These are phyloP conservation scores for Pecten maximus DNA, from an alignment of 2,888 invertebrate genomes.

Conservation along the genomic window DNA sequence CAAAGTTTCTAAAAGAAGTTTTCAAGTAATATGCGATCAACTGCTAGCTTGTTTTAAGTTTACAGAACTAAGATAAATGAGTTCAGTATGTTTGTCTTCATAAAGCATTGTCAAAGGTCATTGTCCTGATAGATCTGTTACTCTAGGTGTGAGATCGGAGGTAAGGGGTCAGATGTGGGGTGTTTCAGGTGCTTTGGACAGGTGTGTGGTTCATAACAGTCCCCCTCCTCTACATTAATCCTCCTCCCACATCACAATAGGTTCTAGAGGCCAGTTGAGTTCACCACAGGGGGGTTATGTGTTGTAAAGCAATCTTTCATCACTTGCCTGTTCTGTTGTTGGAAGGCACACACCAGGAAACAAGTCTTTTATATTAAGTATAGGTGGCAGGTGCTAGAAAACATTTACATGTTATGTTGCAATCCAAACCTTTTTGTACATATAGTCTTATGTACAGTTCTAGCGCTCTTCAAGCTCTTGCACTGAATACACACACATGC, in stretches of 20 bases:
- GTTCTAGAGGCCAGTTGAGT: background rate
- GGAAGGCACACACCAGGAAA: conserved; percentile 4
- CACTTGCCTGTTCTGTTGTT: background rate
- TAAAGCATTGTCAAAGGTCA: background rate
- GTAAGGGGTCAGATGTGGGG: background rate
- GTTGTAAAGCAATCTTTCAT: conserved; percentile 6
- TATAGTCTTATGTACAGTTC: background rate
- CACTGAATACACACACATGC: background rate
- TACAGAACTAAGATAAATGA: background rate
- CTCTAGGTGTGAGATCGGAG: background rate
- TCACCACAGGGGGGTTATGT: background rate
- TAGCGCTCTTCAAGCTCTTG: background rate
- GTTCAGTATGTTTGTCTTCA: background rate
- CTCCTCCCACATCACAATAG: background rate
- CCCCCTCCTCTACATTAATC: background rate
- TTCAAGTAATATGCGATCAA: too few relatives aligned
- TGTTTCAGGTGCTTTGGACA: conserved; percentile 4
- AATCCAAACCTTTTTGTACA: background rate
- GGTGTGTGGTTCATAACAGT: background rate
- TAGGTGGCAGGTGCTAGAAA: background rate
- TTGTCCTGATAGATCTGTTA: background rate
- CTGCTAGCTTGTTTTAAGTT: background rate
- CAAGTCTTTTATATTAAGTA: conserved; percentile 15
- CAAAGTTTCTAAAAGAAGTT: too few relatives aligned
- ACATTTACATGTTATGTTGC: conserved; percentile 10